Base-by-base conservation (phyloP, 1,140 invertebrate species). In the Babylonia areolata region DNA sequence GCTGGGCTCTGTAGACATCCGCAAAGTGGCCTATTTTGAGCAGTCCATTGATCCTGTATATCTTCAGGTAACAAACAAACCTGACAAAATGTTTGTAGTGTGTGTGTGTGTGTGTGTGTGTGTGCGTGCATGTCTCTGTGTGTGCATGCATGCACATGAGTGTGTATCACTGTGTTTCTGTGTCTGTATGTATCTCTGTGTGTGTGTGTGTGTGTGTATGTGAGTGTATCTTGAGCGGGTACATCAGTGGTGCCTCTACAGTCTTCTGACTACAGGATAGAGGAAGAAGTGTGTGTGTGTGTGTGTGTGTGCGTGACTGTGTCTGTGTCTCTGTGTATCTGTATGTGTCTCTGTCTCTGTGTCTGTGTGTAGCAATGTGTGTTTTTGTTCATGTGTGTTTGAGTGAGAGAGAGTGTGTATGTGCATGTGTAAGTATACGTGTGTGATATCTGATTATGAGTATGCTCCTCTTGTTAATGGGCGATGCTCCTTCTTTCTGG, bases 1-100 rank as follows among this genome's bases (percentile, higher is more conserved):
- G 31, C 51, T 58, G 23, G 92, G 92, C 23, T 80, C 85, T 15
- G 91, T 85, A n/a, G 91, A 93, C 46, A 93, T 93, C 17, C 87
- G 92, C 64, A 93, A 93, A 85, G 85, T 93, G 51, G 92, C 92
- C 31, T 93, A 93, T 82, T 93, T 90, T 89, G 92, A 92, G 79
- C 92, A 93, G 84, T 93, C 91, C 31, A 90, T 93, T 81, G 91
- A 93, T 78, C 92, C 92, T 58, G 83, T 84, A 15, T 86, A 90
- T 40, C 54, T 91, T 5, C 87, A 90, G 89, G 92, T 93, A 88
- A 31, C 23, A 42, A 73, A 73, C 9, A 33, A 73, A 33, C 9
- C 28, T 64, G 58, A 64, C 28, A n/a, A 12, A 11, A 20, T 51
- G n/a, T n/a, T n/a, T n/a, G n/a, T n/a, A n/a, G n/a, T n/a, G n/a